Evolutionary conservation across 53 echinoderm and acorn worm species (phyloP).

Genomic region (Glandiceps talaboti): DNA sequence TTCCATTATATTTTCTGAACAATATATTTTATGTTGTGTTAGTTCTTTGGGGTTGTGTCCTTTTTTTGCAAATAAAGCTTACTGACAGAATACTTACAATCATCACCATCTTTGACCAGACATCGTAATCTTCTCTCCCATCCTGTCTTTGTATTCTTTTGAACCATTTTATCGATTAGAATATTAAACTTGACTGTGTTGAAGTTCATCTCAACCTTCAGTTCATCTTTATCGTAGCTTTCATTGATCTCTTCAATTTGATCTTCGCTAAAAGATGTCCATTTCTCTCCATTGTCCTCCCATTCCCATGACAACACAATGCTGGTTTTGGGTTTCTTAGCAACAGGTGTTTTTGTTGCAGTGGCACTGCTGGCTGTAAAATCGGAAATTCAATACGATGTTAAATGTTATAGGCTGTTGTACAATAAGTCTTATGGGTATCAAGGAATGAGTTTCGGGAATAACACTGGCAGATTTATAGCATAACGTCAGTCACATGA

Average conservation of each 20-base stretch:
- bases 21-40: no score
- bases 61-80: background rate
- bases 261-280: constrained; percentile 50
- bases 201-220: constrained; percentile 30
- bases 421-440: no score
- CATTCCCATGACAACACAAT: constrained; percentile 34
- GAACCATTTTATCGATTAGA: constrained; percentile 65
- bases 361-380: background rate
- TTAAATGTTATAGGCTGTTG: no score
- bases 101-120: constrained; percentile 34
- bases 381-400: no score
- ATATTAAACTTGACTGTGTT: constrained; percentile 39
- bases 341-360: background rate
- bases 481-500: no score
- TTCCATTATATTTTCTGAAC: no score
- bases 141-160: constrained; percentile 64
- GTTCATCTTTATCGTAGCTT: constrained; percentile 15
- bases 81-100: constrained; percentile 34
- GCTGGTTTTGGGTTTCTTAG: background rate
- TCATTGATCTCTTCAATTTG: constrained; percentile 50
- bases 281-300: constrained; percentile 54
- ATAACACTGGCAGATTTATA: no score
- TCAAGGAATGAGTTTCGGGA: no score
- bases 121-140: constrained; percentile 71
- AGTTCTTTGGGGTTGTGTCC: no score